Evolutionary conservation across 2,888 invertebrate genomes (phyloP).

Genomic region (Apamea crenata): DNA sequence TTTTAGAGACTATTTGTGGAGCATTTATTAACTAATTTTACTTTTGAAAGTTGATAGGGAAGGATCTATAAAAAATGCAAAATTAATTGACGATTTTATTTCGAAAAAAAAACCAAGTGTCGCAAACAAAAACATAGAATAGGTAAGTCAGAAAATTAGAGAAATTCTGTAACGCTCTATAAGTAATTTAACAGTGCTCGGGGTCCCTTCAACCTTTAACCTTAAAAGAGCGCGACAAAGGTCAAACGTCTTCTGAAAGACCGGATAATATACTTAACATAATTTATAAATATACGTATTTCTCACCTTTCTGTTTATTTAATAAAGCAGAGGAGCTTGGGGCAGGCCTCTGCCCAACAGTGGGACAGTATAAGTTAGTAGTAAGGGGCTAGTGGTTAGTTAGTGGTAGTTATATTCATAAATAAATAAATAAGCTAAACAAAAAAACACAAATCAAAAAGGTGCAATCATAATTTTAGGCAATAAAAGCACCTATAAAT

Average conservation of each 20-base stretch:
- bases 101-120: not conserved
- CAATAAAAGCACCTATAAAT: slow-evolving; percentile 2
- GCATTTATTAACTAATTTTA: not conserved
- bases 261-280: slow-evolving; percentile 24
- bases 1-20: not conserved
- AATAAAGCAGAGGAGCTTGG: not conserved
- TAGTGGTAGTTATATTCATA: too few relatives aligned
- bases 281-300: slow-evolving; percentile 30
- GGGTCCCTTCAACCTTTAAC: slow-evolving; percentile 54
- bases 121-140: not conserved
- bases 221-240: slow-evolving; percentile 59
- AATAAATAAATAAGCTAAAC: too few relatives aligned
- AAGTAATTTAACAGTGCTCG: slow-evolving; percentile 48
- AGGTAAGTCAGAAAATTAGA: slow-evolving; percentile 2
- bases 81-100: not conserved
- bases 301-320: slow-evolving; percentile 10
- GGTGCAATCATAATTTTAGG: not conserved
- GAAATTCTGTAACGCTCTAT: slow-evolving; percentile 29
- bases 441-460: not conserved
- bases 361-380: too few relatives aligned
- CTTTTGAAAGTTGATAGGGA: not conserved
- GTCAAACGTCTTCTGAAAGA: slow-evolving; percentile 57
- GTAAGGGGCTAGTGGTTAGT: too few relatives aligned
- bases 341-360: not conserved
- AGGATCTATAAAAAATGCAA: not conserved